These are phyloP conservation scores for Mythimna loreyi DNA, from an alignment of 2,888 invertebrate species.

Conservation along the genomic window DNA sequence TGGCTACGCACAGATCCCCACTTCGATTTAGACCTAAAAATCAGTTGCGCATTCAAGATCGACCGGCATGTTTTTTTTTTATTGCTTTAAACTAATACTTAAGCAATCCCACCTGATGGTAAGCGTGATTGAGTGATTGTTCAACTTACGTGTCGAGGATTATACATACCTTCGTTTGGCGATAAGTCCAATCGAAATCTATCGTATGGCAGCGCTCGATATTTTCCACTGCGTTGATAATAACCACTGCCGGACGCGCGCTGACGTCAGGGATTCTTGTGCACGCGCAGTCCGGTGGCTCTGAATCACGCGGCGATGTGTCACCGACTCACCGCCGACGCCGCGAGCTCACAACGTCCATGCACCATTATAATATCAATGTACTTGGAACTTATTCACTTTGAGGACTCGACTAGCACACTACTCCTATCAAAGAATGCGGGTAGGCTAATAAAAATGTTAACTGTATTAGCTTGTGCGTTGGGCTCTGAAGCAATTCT, in stretches of 20 bases:
- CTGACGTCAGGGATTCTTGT: conserved; percentile 87
- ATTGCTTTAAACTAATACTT: too few species aligned
- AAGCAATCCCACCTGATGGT: too few species aligned
- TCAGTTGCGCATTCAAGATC: too few species aligned
- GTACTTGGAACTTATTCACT: conserved; percentile 40
- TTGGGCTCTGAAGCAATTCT: not conserved
- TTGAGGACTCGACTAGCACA: conserved; percentile 24
- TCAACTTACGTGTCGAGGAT: too few species aligned
- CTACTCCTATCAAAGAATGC: conserved; percentile 43
- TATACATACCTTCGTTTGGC: not conserved
- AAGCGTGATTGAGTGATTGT: too few species aligned
- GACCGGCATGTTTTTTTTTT: too few species aligned
- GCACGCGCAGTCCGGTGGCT: conserved; percentile 76
- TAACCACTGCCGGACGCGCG: conserved; percentile 84
- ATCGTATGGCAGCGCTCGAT: not conserved
- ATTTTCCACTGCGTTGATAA: conserved; percentile 61
- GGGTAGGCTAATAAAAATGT: conserved; percentile 75
- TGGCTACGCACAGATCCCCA: too few species aligned
- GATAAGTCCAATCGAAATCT: not conserved
- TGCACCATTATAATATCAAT: conserved; percentile 34
- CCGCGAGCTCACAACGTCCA: conserved; percentile 43
- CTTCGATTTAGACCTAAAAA: too few species aligned
- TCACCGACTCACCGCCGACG: conserved; percentile 80
- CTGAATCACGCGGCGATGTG: conserved; percentile 88
- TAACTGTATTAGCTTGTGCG: conserved; percentile 49